A percentile compares a stretch with the other conserved stretches of the same genome.
Conservation (phyloP, 2,113 vertebrate species). For the Brachirus orientalis region DNA sequence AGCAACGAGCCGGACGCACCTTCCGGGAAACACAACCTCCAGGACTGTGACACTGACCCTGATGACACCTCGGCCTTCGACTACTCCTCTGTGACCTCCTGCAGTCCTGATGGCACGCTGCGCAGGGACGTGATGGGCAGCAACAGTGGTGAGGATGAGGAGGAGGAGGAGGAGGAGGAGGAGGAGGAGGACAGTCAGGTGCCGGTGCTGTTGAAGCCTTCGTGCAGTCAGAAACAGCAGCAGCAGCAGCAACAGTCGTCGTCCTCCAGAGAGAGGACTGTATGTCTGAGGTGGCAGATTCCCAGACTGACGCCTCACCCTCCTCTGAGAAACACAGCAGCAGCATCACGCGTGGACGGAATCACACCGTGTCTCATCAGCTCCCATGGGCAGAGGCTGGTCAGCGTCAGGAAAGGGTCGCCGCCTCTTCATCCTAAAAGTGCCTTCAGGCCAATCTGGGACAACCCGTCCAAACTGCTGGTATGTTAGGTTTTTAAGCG, state of each 20-base stretch:
- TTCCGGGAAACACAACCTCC: neutral
- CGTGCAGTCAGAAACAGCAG: constrained; percentile 54
- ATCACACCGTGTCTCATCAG: constrained; percentile 36
- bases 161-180: constrained; percentile 68
- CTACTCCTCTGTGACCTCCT: constrained; percentile 82
- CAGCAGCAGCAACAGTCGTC: constrained; percentile 22
- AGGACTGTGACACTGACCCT: constrained; percentile 73
- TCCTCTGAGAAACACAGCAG: constrained; percentile 42
- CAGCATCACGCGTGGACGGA: constrained; percentile 22
- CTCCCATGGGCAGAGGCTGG: constrained; percentile 61
- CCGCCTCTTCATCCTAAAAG: constrained; percentile 67
- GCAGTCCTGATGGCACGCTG: constrained; percentile 79
- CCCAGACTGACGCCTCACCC: constrained; percentile 76
- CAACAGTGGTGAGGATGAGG: constrained; percentile 62
- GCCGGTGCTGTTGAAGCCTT: constrained; percentile 80
- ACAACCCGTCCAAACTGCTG: constrained; percentile 79
- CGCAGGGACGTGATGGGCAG: constrained; percentile 47
- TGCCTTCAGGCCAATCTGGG: constrained; percentile 82
- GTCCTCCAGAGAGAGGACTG: constrained; percentile 65
- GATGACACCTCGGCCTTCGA: constrained; percentile 81
- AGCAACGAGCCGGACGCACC: constrained; percentile 25
- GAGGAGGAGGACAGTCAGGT: constrained; percentile 82
- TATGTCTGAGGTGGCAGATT: constrained; percentile 82
- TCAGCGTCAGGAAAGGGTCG: constrained; percentile 67
- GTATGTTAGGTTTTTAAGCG: too few species aligned